These are phyloP conservation scores for Slavum lentiscoides DNA, from an alignment of 2,888 invertebrate species.

Conservation along the genomic window DNA sequence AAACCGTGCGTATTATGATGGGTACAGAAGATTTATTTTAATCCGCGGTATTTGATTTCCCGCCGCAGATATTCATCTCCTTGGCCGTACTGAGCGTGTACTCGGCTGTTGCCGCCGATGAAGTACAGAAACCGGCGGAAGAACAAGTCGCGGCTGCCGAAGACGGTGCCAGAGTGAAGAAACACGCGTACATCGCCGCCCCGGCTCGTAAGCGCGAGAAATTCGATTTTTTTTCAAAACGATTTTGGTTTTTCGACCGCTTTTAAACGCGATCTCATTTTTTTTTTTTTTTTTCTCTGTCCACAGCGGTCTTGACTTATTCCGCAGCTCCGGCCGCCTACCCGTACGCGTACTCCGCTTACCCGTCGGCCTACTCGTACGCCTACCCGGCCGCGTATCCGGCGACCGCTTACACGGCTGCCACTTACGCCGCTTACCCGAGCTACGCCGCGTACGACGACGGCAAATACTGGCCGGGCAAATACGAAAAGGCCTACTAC, in stretches of 20 bases:
- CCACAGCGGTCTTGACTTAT: constrained; percentile 47
- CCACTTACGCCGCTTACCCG: constrained; percentile 50
- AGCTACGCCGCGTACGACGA: constrained; percentile 51
- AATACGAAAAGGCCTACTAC: constrained; percentile 55
- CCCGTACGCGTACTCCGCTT: constrained; percentile 45
- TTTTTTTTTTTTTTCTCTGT: too few relatives aligned
- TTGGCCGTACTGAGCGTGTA: constrained; percentile 56
- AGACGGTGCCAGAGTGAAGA: constrained; percentile 50
- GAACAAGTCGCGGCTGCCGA: not conserved
- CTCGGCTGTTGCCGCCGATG: constrained; percentile 55
- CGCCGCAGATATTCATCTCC: constrained; percentile 55
- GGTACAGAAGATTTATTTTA: too few relatives aligned
- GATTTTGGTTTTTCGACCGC: too few relatives aligned
- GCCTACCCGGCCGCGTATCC: constrained; percentile 44
- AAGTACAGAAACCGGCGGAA: constrained; percentile 8
- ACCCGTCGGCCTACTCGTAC: constrained; percentile 49
- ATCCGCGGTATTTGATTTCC: not conserved
- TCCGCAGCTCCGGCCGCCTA: constrained; percentile 29
- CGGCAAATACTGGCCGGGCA: constrained; percentile 56
- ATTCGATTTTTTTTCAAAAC: too few relatives aligned
- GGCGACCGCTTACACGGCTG: constrained; percentile 32
- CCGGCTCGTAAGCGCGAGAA: constrained; percentile 11
- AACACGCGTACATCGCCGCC: constrained; percentile 52
- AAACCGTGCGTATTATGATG: too few relatives aligned
- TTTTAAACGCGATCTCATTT: too few relatives aligned